A percentile compares a stretch with the other conserved stretches of the same genome.
Evolutionary conservation across 1,140 invertebrate genomes (phyloP).

Genomic region (Drosophila truncata): DNA sequence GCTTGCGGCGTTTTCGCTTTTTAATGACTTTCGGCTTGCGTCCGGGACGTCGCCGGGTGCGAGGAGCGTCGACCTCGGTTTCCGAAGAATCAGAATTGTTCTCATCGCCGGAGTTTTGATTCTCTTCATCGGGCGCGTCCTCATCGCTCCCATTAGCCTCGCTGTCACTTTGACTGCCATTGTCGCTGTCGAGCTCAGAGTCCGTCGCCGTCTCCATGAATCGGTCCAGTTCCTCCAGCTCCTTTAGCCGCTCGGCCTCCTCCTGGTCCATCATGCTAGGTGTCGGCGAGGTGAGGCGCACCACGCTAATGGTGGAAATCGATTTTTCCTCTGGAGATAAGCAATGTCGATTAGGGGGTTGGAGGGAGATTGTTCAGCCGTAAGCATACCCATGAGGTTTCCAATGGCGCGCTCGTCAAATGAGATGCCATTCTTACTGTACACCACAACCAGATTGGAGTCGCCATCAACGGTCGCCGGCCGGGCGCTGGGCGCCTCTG

Average conservation of each 20-base stretch:
- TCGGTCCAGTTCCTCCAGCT: constrained; percentile 68
- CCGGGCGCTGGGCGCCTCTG: constrained; percentile 57
- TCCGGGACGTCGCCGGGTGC: constrained; percentile 56
- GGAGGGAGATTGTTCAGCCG: constrained; percentile 5
- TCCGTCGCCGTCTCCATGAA: constrained; percentile 56
- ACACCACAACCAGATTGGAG: constrained; percentile 88
- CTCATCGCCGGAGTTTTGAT: constrained; percentile 60
- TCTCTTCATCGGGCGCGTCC: constrained; percentile 64
- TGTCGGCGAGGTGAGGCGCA: constrained; percentile 81
- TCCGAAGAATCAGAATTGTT: constrained; percentile 69
- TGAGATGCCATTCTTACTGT: constrained; percentile 90
- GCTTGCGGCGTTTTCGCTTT: constrained; percentile 63
- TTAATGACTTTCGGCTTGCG: constrained; percentile 67
- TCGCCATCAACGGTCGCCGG: constrained; percentile 56
- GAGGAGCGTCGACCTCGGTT: constrained; percentile 62
- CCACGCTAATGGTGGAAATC: constrained; percentile 81
- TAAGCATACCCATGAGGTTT: constrained; percentile 88
- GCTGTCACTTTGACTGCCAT: constrained; percentile 45
- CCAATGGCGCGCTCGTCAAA: constrained; percentile 90
- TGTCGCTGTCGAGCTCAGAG: constrained; percentile 61
- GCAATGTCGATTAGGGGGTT: constrained; percentile 1
- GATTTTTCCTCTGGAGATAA: constrained; percentile 73
- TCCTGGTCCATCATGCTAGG: constrained; percentile 84
- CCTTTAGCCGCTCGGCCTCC: constrained; percentile 68
- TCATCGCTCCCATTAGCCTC: constrained; percentile 58